Percentiles rank a stretch among this genome's conserved stretches.
These are phyloP conservation scores for Hippoglossus stenolepis DNA, from an alignment of 2,113 vertebrate species.

Conservation along the genomic window DNA sequence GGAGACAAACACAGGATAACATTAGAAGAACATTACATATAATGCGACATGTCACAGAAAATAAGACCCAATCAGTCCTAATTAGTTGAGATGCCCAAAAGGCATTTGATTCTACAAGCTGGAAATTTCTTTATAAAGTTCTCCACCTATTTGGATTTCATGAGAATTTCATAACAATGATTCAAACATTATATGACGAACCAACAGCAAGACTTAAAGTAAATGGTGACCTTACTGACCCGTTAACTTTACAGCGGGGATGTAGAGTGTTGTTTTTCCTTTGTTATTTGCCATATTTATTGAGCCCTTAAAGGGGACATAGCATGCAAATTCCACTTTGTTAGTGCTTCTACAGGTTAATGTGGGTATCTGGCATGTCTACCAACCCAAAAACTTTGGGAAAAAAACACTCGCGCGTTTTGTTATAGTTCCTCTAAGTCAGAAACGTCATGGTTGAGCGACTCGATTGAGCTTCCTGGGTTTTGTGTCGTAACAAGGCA, in stretches of 20 bases:
- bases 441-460: too few species aligned
- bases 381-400: too few species aligned
- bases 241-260: too few species aligned
- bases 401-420: too few species aligned
- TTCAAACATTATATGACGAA: not conserved
- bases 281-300: constrained; percentile 3
- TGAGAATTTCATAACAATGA: not conserved
- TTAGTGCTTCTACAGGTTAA: too few species aligned
- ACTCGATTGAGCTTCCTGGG: too few species aligned
- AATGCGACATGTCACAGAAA: not conserved
- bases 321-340: too few species aligned
- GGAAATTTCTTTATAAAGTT: not conserved
- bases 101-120: not conserved
- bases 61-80: not conserved
- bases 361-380: too few species aligned
- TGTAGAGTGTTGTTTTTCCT: not conserved
- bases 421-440: too few species aligned
- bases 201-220: not conserved
- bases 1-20: not conserved
- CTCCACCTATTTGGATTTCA: not conserved
- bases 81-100: constrained; percentile 21
- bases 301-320: too few species aligned
- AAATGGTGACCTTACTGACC: not conserved
- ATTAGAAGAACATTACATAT: not conserved
- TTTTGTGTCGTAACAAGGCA: too few species aligned